Base-by-base conservation (phyloP, 1,140 invertebrate genomes). In the Aphis craccivora region DNA sequence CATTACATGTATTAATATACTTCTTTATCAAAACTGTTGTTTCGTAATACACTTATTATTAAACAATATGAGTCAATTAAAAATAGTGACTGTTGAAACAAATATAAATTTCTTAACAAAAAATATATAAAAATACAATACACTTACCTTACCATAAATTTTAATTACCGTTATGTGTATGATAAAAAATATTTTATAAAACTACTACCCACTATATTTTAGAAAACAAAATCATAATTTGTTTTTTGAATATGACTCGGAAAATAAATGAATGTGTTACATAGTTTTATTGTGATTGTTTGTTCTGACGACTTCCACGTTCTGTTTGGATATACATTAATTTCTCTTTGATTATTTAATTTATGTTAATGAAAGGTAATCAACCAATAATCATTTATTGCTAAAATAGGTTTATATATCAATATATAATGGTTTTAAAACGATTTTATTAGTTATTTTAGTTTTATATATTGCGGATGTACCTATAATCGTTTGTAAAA, bases 281-380 rank as follows among this genome's bases (percentile, higher is more conserved):
- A 76, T 76, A 18, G 14, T 18, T 76, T 18, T 76, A 76, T 76
- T 76, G 11, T n/a, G 14, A 6, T 76, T n/a, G 60, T 76, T 76
- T 76, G 11, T 76, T 76, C 5, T 67, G 18, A n/a, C n/a, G 14
- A 35, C 14, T n/a, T 76, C 4, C 0, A n/a, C n/a, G 30, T 76
- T 76, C 30, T n/a, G 30, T 76, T 76, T 76, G 60, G 18, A 18
- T 76, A 67, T n/a, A 67, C n/a, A 67, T 76, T n/a, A 76, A 35
- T 76, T n/a, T n/a, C n/a, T 30, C 14, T 76, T 76, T 76, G 60
- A 76, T 76, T 76, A 76, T n/a, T 76, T 76, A 76, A 76, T 76
- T 48, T 48, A 89, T 53, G 87, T 89, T 53, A 53, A 53, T 53
- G 35, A 89, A 51, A n/a, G 14, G 20, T 89, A 53, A 89, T 51